Base-by-base conservation (phyloP, 2,888 invertebrate species). In the Nephrotoma appendiculata region DNA sequence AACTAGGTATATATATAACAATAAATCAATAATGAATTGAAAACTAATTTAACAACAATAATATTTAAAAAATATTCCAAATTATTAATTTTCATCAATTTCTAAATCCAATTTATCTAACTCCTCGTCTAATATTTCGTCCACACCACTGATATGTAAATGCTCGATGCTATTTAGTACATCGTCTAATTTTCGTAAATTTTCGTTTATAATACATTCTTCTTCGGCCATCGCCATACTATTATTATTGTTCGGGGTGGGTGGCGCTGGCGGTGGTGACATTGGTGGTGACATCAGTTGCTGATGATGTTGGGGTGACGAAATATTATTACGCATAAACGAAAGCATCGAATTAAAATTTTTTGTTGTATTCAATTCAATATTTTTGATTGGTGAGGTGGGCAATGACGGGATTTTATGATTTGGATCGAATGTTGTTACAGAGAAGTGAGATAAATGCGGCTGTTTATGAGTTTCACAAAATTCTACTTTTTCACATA, bases 91-190 rank as follows among this genome's bases (percentile, higher is more conserved):
- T 31, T 71, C n/a, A 45, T 85, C 45, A 85, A 19, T 19, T 85
- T 85, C 85, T 44, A 44, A 9, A 19, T 85, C 85, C 12, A 91
- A 88, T 88, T 91, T 91, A 87, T 89, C 89, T 5, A 91, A 88
- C 88, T 91, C 91, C 86, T 91, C 91, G 86, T 91, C 91, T 43
- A 85, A 44, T 31, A 85, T 85, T 44, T 85, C 85, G 44, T 85
- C 85, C 5, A 85, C 44, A n/a, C 84, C 84, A 84, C 42, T 42
- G n/a, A 84, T 42, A 84, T 84, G 71, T 31, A 71, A 71, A 71
- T 71, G 71, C 31, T 71, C 71, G 9, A 71, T 71, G 31, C 31
- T 43, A 43, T 84, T 84, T 43, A 84, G 15, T 2, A 84, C 84
- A 43, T 84, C 84, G 43, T 84, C 84, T 84, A 84, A 42, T 84